These are phyloP conservation scores for Malurus splendens DNA, from an alignment of 2,797 vertebrate species.

Conservation along the genomic window DNA sequence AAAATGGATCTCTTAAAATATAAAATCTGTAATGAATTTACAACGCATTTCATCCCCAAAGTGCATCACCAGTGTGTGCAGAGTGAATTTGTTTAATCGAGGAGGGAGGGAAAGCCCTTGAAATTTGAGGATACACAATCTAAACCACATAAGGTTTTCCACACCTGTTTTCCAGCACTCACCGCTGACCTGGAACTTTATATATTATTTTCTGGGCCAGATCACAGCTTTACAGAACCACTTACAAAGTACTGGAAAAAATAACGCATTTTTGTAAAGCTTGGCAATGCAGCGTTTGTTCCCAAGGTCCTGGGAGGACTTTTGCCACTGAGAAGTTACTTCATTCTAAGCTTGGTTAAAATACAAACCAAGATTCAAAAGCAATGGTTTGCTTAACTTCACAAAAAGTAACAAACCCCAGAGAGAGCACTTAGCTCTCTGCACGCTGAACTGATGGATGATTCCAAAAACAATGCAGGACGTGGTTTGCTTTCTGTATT, in stretches of 20 bases:
- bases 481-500: background rate
- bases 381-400: background rate
- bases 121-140: background rate
- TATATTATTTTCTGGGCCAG: background rate
- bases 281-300: background rate
- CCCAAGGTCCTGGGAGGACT: background rate
- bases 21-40: background rate
- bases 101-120: background rate
- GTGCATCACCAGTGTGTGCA: background rate
- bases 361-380: background rate
- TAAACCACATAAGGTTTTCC: background rate
- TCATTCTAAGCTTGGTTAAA: background rate
- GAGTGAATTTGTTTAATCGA: background rate
- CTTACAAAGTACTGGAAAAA: background rate
- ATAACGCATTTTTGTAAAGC: background rate
- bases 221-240: background rate
- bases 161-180: background rate
- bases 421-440: background rate
- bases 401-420: background rate
- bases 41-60: background rate
- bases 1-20: background rate
- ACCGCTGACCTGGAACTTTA: background rate
- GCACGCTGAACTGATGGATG: background rate
- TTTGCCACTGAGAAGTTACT: background rate
- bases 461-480: background rate